These are phyloP conservation scores for Sclerurus mexicanus DNA, from an alignment of 2,113 vertebrate genomes.

Conservation along the genomic window DNA sequence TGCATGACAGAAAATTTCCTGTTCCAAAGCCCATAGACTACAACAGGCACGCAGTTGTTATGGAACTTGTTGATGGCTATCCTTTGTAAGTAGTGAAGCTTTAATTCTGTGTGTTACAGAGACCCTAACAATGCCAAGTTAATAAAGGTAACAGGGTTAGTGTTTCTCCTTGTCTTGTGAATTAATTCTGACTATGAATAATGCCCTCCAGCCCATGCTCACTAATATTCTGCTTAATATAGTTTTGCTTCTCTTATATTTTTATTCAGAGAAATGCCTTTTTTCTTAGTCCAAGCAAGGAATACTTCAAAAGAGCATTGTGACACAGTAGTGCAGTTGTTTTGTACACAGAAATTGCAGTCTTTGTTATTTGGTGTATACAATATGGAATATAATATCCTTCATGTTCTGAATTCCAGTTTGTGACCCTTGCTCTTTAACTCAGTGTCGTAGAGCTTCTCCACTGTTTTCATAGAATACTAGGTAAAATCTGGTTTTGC, in stretches of 20 bases:
- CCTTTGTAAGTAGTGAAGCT: slow-evolving; percentile 85
- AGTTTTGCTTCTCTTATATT: not conserved
- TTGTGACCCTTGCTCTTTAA: not conserved
- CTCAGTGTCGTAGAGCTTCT: not conserved
- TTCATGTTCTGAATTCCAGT: not conserved
- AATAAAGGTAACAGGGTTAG: not conserved
- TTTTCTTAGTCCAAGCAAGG: not conserved
- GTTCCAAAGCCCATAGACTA: slow-evolving; percentile 95
- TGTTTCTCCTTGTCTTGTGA: not conserved
- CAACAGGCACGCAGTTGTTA: slow-evolving; percentile 92
- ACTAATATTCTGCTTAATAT: not conserved
- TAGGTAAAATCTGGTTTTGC: not conserved
- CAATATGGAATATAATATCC: not conserved
- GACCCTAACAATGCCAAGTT: not conserved
- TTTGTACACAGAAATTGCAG: not conserved
- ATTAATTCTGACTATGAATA: not conserved
- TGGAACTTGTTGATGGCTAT: slow-evolving; percentile 94
- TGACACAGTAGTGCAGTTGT: not conserved
- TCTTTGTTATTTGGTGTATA: rapidly evolving
- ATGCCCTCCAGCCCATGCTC: not conserved
- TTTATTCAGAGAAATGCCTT: not conserved
- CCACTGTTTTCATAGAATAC: not conserved
- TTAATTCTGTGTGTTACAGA: not conserved
- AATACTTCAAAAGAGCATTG: not conserved
- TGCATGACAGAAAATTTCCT: slow-evolving; percentile 91